These are phyloP conservation scores for Xenops minutus DNA, from an alignment of 2,797 vertebrate genomes.

Conservation along the genomic window DNA sequence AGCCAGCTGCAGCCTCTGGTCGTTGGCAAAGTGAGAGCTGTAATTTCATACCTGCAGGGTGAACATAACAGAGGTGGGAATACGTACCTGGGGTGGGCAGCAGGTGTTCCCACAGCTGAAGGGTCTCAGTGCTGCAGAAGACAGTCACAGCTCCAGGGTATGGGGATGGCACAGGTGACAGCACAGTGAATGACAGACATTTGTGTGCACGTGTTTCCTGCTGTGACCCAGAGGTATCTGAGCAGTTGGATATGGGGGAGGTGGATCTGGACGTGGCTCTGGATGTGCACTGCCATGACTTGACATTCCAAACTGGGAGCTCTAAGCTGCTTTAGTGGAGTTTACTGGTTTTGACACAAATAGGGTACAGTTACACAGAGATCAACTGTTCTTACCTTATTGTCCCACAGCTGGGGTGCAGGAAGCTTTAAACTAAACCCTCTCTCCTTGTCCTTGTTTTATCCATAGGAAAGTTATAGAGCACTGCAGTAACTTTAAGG, in stretches of 20 bases:
- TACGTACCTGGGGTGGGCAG: not conserved
- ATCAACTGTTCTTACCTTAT: not conserved
- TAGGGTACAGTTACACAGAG: not conserved
- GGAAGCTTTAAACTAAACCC: not conserved
- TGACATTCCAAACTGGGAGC: not conserved
- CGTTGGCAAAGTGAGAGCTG: not conserved
- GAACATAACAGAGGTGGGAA: not conserved
- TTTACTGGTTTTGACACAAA: not conserved
- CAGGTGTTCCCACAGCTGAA: not conserved
- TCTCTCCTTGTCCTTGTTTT: constrained; percentile 41
- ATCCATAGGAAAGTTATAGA: constrained; percentile 91
- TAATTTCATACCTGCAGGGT: not conserved
- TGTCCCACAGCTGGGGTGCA: not conserved
- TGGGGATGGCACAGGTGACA: not conserved
- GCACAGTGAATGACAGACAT: not conserved
- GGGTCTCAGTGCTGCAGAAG: not conserved
- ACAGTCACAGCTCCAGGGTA: not conserved
- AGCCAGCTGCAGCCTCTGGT: not conserved
- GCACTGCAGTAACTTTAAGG: constrained; percentile 93
- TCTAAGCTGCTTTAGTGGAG: not conserved
- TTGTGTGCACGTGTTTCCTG: not conserved
- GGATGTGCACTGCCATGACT: not conserved
- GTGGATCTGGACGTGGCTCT: not conserved
- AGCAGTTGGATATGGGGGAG: not conserved
- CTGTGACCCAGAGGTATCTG: not conserved